A percentile compares a stretch with the other conserved stretches of the same genome.
Evolutionary conservation across 2,888 invertebrate genomes (phyloP).

Genomic region (Muscina levida): DNA sequence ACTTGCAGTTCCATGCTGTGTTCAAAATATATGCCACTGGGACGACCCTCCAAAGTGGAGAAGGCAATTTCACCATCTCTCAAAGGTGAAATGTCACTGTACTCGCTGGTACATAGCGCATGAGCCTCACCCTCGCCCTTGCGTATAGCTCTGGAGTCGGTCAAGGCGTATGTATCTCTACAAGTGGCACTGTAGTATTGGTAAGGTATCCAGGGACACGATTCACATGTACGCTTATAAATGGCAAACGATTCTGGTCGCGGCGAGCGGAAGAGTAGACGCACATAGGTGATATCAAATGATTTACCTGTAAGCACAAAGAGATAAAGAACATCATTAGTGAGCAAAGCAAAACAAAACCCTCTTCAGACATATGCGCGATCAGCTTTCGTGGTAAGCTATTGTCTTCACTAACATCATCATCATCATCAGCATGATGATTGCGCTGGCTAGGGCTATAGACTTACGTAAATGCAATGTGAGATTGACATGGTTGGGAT

Average conservation of each 20-base stretch:
- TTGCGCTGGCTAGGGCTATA: background rate
- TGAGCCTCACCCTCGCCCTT: slow-evolving; percentile 91
- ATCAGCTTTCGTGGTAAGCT: slow-evolving; percentile 8
- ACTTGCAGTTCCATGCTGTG: slow-evolving; percentile 94
- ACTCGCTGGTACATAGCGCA: slow-evolving; percentile 98
- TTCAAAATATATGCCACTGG: slow-evolving; percentile 95
- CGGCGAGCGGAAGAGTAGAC: slow-evolving; percentile 95
- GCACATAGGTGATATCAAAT: slow-evolving; percentile 97
- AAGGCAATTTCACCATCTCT: slow-evolving; percentile 97
- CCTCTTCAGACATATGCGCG: background rate
- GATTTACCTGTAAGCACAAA: slow-evolving; percentile 87
- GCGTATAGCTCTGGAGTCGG: slow-evolving; percentile 87
- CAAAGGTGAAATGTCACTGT: slow-evolving; percentile 97
- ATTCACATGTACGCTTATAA: slow-evolving; percentile 90
- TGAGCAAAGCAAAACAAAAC: too few species aligned
- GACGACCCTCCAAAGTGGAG: slow-evolving; percentile 95
- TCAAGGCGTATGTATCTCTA: slow-evolving; percentile 92
- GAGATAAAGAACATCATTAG: background rate
- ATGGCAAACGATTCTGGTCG: slow-evolving; percentile 98
- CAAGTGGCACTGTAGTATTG: slow-evolving; percentile 97
- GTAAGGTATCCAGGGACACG: slow-evolving; percentile 92
- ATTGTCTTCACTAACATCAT: slow-evolving; percentile 8
- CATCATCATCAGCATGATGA: background rate
- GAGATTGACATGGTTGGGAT: slow-evolving; percentile 94
- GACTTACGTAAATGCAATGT: slow-evolving; percentile 90